Evolutionary conservation across 2,888 invertebrate species (phyloP).

Genomic region (Sicus ferrugineus): DNA sequence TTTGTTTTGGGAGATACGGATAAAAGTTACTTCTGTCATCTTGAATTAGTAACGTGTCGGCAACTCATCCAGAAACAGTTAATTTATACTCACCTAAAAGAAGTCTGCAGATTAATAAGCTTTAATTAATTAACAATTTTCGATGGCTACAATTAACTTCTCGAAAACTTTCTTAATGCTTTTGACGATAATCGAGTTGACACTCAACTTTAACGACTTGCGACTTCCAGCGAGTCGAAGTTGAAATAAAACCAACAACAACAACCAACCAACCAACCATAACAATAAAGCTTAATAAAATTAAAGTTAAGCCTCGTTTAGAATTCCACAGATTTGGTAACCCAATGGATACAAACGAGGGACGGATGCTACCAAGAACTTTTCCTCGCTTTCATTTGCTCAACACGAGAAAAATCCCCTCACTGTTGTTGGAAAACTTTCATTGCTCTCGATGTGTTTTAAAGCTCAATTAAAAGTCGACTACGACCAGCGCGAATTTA

Average conservation of each 20-base stretch:
- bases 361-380: too few relatives aligned
- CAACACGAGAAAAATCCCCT: background rate
- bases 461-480: constrained; percentile 28
- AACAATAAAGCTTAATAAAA: background rate
- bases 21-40: too few relatives aligned
- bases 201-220: background rate
- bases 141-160: background rate
- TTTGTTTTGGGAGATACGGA: too few relatives aligned
- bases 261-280: background rate
- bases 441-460: constrained; percentile 15
- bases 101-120: background rate
- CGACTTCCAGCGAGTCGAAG: background rate
- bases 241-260: background rate
- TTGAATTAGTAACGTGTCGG: background rate
- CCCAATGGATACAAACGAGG: background rate
- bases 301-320: background rate
- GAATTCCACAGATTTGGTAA: too few relatives aligned
- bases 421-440: background rate
- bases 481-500: constrained; percentile 19
- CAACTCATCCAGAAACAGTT: background rate
- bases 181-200: background rate
- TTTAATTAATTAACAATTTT: constrained; percentile 7
- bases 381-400: background rate
- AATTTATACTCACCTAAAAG: background rate
- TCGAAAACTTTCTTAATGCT: background rate